phyloP scores from a whole-genome alignment of 2,888 invertebrate genomes.

The Frankliniella fusca region DNA sequence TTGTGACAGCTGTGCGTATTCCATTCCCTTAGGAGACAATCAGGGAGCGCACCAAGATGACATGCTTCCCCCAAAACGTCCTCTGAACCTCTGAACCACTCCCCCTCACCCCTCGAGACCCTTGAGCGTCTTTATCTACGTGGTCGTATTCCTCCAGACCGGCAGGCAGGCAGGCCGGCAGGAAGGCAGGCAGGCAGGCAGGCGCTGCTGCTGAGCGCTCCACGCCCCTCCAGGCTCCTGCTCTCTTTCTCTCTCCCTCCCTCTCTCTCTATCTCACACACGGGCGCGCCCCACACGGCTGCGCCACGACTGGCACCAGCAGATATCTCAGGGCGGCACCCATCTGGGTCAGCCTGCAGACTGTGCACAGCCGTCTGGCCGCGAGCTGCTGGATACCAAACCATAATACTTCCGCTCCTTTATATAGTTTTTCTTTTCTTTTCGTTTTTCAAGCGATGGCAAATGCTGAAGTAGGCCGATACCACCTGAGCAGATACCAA shows the following conservation, averaged over 20 bases:
- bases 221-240: not conserved
- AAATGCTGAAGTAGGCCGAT: no score
- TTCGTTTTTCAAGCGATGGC: no score
- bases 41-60: not conserved
- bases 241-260: not conserved
- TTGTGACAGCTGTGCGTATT: not conserved
- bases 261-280: not conserved
- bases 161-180: no score
- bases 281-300: not conserved
- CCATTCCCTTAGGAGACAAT: constrained; percentile 6
- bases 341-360: not conserved
- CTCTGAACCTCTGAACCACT: not conserved
- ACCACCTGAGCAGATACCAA: no score
- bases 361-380: not conserved
- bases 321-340: not conserved
- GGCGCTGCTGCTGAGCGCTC: no score
- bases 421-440: no score
- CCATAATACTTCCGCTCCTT: no score
- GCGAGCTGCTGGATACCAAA: not conserved
- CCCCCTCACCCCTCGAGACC: not conserved
- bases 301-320: no score
- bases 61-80: not conserved
- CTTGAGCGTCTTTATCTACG: not conserved
- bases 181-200: no score
- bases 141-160: not conserved